Evolutionary conservation across 2,797 vertebrate genomes (phyloP).

Genomic region (Neosilurus hyrtlii): DNA sequence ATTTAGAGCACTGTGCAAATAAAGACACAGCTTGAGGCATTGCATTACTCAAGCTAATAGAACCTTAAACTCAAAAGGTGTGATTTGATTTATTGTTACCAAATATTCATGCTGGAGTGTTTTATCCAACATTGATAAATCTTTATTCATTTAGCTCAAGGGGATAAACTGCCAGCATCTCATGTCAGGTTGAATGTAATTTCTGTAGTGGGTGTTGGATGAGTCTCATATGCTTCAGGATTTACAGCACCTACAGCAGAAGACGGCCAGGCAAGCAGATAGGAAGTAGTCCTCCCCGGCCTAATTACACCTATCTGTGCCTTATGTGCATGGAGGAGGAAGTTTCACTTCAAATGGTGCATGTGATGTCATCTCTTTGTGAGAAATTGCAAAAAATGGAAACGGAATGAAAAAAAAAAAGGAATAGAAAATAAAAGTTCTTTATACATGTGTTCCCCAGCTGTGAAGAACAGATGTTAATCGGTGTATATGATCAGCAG

Average conservation of each 20-base stretch:
- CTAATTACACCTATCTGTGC: conserved; percentile 25
- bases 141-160: not conserved
- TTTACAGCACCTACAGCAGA: conserved; percentile 11
- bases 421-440: no score
- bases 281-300: conserved; percentile 1
- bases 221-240: conserved; percentile 7
- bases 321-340: conserved; percentile 31
- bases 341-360: conserved; percentile 33
- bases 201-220: not conserved
- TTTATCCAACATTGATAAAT: not conserved
- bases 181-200: not conserved
- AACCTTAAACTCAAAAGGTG: not conserved
- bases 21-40: not conserved
- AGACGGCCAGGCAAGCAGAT: conserved; percentile 6
- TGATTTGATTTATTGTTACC: not conserved
- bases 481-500: not conserved
- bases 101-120: not conserved
- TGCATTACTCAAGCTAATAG: not conserved
- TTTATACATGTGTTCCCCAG: conserved; percentile 21
- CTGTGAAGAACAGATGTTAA: conserved; percentile 23
- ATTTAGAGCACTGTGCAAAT: not conserved
- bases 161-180: not conserved
- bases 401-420: not conserved
- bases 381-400: conserved; percentile 21
- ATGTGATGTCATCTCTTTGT: conserved; percentile 22